A percentile compares a stretch with the other conserved stretches of the same genome.
Evolutionary conservation across 2,888 invertebrate species (phyloP).

Genomic region (Papilio demoleus): DNA sequence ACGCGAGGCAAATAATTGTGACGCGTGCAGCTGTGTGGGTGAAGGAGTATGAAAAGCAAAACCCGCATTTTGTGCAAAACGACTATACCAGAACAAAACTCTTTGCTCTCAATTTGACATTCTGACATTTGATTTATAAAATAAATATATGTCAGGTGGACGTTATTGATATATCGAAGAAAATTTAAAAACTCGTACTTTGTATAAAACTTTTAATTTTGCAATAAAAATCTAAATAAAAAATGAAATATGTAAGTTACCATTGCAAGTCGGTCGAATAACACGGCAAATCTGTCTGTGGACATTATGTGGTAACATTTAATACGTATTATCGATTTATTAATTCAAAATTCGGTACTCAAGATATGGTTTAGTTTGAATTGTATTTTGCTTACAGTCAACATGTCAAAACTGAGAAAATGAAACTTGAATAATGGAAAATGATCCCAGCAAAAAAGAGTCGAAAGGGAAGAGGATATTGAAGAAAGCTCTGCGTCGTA

Average conservation of each 20-base stretch:
- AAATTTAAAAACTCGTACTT: constrained; percentile 30
- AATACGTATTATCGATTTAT: constrained; percentile 7
- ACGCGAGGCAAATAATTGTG: constrained; percentile 26
- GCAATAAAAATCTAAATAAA: constrained; percentile 35
- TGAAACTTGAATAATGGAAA: constrained; percentile 74
- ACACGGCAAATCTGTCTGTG: constrained; percentile 7
- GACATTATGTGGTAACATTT: constrained; percentile 33
- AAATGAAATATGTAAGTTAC: constrained; percentile 37
- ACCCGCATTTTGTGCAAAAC: background rate
- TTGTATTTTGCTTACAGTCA: constrained; percentile 59
- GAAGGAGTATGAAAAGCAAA: constrained; percentile 4
- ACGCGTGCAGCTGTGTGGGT: constrained; percentile 2
- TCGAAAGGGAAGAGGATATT: constrained; percentile 77
- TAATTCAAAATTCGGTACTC: background rate
- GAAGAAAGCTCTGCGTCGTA: constrained; percentile 73
- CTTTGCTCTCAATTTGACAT: constrained; percentile 13
- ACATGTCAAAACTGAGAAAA: constrained; percentile 66
- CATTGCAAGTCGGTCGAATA: constrained; percentile 27
- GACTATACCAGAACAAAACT: constrained; percentile 1
- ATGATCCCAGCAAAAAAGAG: constrained; percentile 79
- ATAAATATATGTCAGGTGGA: constrained; percentile 30
- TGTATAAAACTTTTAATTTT: constrained; percentile 37
- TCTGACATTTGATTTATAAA: constrained; percentile 32
- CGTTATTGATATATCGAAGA: constrained; percentile 33
- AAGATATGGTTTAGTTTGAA: constrained; percentile 13